A percentile compares a stretch with the other conserved stretches of the same genome.
These are phyloP conservation scores for Hypselothyrea guttata DNA, from an alignment of 2,888 invertebrate species.

Conservation along the genomic window DNA sequence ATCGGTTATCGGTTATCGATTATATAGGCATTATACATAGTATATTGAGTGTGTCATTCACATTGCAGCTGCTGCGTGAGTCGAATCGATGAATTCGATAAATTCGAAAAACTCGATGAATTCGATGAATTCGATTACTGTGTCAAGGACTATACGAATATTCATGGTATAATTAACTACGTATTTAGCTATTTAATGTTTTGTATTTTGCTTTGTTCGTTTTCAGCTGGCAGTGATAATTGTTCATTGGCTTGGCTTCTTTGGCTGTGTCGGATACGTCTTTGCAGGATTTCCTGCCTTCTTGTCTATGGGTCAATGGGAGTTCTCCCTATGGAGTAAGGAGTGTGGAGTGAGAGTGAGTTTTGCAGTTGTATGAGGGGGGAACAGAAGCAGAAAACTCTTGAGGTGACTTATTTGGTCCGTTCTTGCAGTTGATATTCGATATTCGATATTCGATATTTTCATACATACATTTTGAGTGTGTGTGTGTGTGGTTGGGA, in stretches of 20 bases:
- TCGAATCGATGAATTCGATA: not conserved
- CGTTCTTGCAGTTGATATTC: conserved; percentile 38
- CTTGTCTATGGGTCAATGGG: conserved; percentile 17
- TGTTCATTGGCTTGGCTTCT: conserved; percentile 61
- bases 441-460: conserved; percentile 3
- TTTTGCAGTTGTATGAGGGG: no score
- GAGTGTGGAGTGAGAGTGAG: not conserved
- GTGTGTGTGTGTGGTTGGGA: no score
- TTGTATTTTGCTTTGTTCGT: conserved; percentile 22
- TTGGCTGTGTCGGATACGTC: conserved; percentile 45
- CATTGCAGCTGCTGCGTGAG: conserved; percentile 33
- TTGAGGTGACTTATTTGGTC: conserved; percentile 43
- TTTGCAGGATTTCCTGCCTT: no score
- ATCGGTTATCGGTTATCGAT: no score
- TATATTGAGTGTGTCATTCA: conserved; percentile 10
- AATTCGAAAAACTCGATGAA: no score
- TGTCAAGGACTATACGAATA: conserved; percentile 15
- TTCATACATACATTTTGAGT: no score
- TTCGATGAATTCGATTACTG: not conserved
- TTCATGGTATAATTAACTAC: conserved; percentile 23
- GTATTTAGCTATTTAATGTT: not conserved
- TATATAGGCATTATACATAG: no score
- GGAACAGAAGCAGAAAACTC: conserved; percentile 20
- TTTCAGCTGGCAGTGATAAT: conserved; percentile 61
- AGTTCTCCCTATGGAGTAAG: not conserved